phyloP scores from a whole-genome alignment of 2,888 invertebrate species.

The Parnassius smintheus region DNA sequence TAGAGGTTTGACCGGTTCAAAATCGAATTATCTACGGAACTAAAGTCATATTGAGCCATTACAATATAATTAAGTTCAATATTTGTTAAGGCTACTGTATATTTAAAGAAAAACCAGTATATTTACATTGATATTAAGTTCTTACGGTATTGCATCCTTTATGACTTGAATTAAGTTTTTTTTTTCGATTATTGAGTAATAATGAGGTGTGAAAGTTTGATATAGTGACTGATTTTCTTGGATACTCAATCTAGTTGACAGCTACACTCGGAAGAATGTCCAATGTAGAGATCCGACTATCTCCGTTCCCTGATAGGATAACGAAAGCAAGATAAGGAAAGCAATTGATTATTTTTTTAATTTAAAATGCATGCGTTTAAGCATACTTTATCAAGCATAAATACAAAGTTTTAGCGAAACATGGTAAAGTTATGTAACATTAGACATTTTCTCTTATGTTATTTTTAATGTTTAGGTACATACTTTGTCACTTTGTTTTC shows the following conservation, averaged over 20 bases:
- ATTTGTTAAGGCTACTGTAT: constrained; percentile 14
- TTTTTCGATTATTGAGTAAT: neutral
- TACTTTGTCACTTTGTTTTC: too few relatives aligned
- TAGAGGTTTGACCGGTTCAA: constrained; percentile 41
- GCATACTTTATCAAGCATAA: too few relatives aligned
- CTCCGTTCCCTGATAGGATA: too few relatives aligned
- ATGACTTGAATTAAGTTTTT: neutral
- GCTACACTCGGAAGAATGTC: constrained; percentile 48
- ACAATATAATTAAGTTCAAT: constrained; percentile 7
- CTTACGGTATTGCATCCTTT: too few relatives aligned
- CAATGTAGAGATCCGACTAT: constrained; percentile 9
- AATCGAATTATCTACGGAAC: constrained; percentile 32
- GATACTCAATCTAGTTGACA: constrained; percentile 28
- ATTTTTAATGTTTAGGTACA: too few relatives aligned
- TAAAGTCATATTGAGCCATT: constrained; percentile 24
- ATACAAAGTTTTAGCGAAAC: too few relatives aligned
- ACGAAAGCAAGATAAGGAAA: too few relatives aligned
- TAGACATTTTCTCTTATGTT: too few relatives aligned
- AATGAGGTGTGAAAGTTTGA: neutral
- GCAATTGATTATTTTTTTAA: too few relatives aligned
- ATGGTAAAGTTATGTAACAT: too few relatives aligned
- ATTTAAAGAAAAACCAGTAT: neutral
- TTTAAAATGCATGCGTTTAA: too few relatives aligned
- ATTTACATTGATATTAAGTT: too few relatives aligned
- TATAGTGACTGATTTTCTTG: constrained; percentile 4